Conservation (phyloP, 2,888 invertebrate genomes). For the Beris chalybata region DNA sequence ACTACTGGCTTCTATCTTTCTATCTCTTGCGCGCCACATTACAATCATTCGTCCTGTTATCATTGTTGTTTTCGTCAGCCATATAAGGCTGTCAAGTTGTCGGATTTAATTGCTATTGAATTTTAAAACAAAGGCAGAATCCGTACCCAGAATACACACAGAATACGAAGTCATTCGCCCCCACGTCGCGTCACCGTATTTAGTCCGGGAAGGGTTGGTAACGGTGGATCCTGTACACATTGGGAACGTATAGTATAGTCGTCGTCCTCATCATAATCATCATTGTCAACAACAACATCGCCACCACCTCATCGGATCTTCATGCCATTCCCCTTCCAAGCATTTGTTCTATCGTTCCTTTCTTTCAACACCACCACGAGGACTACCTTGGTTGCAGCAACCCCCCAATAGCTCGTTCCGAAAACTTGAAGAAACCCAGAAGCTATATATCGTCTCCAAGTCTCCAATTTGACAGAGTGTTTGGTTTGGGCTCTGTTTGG, state of each 20-base stretch:
- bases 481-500: slow-evolving; percentile 12
- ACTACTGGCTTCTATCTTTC: not conserved
- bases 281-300: slow-evolving; percentile 8
- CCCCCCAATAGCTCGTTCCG: not conserved
- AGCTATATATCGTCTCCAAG: slow-evolving; percentile 9
- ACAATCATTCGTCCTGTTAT: not conserved
- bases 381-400: not conserved
- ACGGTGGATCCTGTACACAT: no score
- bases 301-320: not conserved
- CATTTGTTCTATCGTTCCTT: not conserved
- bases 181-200: no score
- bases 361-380: not conserved
- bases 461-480: slow-evolving; percentile 14
- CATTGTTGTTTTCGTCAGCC: slow-evolving; percentile 23
- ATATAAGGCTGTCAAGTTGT: slow-evolving; percentile 32
- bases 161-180: no score
- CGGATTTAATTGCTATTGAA: slow-evolving; percentile 39
- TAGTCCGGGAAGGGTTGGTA: no score
- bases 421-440: slow-evolving; percentile 9
- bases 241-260: no score
- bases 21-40: not conserved
- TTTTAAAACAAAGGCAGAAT: slow-evolving; percentile 35
- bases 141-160: not conserved
- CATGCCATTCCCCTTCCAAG: not conserved
- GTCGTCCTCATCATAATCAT: slow-evolving; percentile 5